phyloP scores from a whole-genome alignment of 2,113 vertebrate species.

The Onychostoma macrolepis region DNA sequence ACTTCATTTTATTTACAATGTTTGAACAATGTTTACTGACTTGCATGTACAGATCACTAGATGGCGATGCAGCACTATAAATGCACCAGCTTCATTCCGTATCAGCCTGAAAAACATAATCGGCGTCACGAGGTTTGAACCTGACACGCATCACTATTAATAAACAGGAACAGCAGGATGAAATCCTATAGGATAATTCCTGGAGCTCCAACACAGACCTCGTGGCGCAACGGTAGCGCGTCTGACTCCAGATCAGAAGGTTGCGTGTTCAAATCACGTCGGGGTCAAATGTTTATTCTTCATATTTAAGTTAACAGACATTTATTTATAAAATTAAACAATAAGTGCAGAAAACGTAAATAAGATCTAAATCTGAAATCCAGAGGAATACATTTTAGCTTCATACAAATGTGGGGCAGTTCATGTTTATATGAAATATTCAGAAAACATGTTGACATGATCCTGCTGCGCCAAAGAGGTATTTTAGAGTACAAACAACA shows the following conservation, averaged over 20 bases:
- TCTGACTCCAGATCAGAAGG: conserved; percentile 41
- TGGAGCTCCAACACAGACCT: not conserved
- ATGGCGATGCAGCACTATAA: not conserved
- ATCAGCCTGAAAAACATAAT: not conserved
- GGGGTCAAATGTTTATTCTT: not conserved
- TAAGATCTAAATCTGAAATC: not conserved
- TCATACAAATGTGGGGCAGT: not conserved
- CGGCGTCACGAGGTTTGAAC: not conserved
- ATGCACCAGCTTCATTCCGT: not conserved
- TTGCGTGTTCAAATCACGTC: conserved; percentile 41
- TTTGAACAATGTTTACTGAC: not conserved
- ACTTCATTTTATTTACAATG: too few relatives aligned
- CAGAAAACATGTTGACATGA: not conserved
- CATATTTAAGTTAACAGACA: accelerated
- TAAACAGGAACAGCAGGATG: accelerated
- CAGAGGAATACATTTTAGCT: not conserved
- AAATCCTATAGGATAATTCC: not conserved
- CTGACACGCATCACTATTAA: not conserved
- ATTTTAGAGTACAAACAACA: not conserved
- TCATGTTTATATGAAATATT: not conserved
- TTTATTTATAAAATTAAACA: not conserved
- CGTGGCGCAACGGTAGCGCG: conserved; percentile 33
- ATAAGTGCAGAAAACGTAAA: not conserved
- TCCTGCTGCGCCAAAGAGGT: not conserved
- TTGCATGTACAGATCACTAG: not conserved